Conservation (phyloP, 2,113 vertebrate species). For the Dipodomys merriami region DNA sequence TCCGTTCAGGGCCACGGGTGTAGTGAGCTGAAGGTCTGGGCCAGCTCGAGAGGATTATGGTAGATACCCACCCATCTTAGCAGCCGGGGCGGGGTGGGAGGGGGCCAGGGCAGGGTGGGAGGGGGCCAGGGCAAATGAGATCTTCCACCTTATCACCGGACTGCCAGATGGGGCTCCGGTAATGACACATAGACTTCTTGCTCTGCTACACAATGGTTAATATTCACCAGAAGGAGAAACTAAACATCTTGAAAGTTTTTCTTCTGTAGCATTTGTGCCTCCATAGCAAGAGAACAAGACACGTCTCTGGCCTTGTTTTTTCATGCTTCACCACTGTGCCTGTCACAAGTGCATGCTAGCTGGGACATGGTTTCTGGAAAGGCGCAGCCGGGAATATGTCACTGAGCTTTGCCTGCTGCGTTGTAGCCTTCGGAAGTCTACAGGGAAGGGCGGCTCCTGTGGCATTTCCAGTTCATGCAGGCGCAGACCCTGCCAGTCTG, state of each 20-base stretch:
- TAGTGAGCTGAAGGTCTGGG: conserved; percentile 34
- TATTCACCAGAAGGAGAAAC: conserved; percentile 39
- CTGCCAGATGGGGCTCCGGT: conserved; percentile 61
- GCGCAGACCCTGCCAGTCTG: background rate
- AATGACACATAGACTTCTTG: conserved; percentile 55
- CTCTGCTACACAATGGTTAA: conserved; percentile 52
- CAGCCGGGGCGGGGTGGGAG: background rate
- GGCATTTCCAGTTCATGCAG: background rate
- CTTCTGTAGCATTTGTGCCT: conserved; percentile 40
- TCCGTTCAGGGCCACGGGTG: conserved; percentile 66
- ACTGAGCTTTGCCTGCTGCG: conserved; percentile 38
- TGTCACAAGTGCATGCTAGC: conserved; percentile 37
- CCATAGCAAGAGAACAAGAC: conserved; percentile 45
- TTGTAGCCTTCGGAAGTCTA: background rate
- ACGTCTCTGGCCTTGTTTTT: conserved; percentile 32
- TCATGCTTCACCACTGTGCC: conserved; percentile 53
- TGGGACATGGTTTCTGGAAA: conserved; percentile 42
- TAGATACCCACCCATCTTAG: conserved; percentile 34
- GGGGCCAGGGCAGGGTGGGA: too few species aligned
- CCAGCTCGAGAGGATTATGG: conserved; percentile 67
- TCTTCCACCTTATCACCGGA: conserved; percentile 40
- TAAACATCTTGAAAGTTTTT: conserved; percentile 39
- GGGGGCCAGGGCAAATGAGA: conserved; percentile 31
- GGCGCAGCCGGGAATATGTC: background rate
- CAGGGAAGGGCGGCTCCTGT: conserved; percentile 2